Evolutionary conservation across 2,113 vertebrate genomes (phyloP), one percentile per base, ranked within the genome.

Genomic region (Lathamus discolor): DNA sequence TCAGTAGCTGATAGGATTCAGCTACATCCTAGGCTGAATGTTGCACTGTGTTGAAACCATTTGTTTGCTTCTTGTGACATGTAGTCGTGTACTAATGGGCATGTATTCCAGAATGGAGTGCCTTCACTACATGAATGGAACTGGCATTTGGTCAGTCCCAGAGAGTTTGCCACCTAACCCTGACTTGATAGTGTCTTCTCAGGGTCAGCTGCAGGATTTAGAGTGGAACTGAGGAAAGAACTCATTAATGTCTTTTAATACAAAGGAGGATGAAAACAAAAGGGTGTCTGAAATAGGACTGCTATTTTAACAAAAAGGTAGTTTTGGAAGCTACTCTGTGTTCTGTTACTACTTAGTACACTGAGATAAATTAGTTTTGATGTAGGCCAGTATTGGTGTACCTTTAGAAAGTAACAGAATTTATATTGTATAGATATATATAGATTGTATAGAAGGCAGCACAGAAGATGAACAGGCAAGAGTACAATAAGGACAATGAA

Each of bases 171-270:
- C 49, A 7, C 13, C 24, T 66, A 57, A 77, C 64, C 22, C 29
- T 0, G 4, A 17, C 19, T 59, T 2, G 0, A 2, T 3, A 13
- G 14, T 23, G 20, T 43, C 44, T 73, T 70, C 54, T 69, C 13
- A 57, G 28, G 17, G 19, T 37, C 64, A 63, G 11, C 0, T 1
- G 4, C 62, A 28, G 18, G 33, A 49, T 3, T 3, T 7, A 39
- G 51, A 24, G 5, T 39, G 17, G 39, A 64, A 59, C 0, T 44
- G 69, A 93, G 51, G 49, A 54, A 72, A 79, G 28, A 23, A 59
- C 4, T 69, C 25, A 8, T 10, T 29, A 6, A 13, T 14, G 22
- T 35, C 11, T 12, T 73, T 51, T 49, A 28, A 12, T 28, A 22
- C 43, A 61, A 64, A 55, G 33, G 37, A 81, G 27, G 46, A 44